Evolutionary conservation across 2,888 invertebrate genomes (phyloP), one percentile per base, ranked within the genome.

Genomic region (Parochlus steinenii): DNA sequence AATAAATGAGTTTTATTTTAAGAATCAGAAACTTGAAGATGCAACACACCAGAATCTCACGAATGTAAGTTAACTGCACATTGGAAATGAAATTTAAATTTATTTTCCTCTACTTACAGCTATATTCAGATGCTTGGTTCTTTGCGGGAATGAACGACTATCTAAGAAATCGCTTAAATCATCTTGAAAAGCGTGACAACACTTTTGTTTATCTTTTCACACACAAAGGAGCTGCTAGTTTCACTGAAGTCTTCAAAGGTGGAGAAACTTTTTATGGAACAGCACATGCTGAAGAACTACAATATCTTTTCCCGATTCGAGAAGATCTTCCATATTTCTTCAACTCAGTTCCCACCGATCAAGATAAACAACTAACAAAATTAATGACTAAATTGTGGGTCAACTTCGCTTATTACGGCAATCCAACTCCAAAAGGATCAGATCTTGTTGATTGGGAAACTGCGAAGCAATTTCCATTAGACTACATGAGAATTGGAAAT

Each of bases 281-380:
- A 1, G 77, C 77, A 33, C 85, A 86, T 51, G 83, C 79, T 0
- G 85, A 86, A 46, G 86, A 86, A 41, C 56, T 86, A 33, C 78
- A 79, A 51, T 77, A 86, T 51, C 52, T 86, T 7, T 86, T 86
- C 50, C 76, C 79, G 0, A 67, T 78, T 32, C 65, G 63, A 1
- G 65, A 67, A 30, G 24, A 8, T 5, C 15, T 6, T 28, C 53
- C 52, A 25, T 48, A 70, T 5, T 78, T 79, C 47, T 63, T 70
- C 1, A 58, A 64, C 17, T 61, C 66, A 3, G 57, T 64, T 5
- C 57, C 70, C 5, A 67, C 67, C 1, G 51, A 62, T 8, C 55
- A 67, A 35, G 79, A 80, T 47, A 48, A 64, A n/a, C 55, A 62
- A 45, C 62, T 80, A 15, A 65, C 73, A 6, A 64, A 73, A 41